Percentiles rank a stretch among this genome's conserved stretches.
Conservation (phyloP, 2,113 vertebrate genomes). For the Nothocercus nigrocapillus region DNA sequence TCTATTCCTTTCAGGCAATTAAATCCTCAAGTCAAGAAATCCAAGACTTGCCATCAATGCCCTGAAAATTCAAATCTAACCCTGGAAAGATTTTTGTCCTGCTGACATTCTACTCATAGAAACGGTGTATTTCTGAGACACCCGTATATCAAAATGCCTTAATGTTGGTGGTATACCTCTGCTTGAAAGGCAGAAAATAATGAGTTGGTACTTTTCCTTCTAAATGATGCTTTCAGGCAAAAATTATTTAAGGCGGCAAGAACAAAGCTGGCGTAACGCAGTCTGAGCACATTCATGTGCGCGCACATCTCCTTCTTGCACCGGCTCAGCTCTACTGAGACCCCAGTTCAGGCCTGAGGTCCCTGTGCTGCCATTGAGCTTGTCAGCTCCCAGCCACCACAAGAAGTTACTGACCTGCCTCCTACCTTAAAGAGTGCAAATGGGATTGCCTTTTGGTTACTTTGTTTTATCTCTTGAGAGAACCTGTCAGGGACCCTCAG, state of each 20-base stretch:
- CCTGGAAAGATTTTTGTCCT: neutral
- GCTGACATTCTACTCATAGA: neutral
- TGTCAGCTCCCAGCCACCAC: neutral
- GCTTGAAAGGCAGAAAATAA: neutral
- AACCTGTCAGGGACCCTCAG: neutral
- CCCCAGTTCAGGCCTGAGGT: neutral
- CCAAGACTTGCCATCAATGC: neutral
- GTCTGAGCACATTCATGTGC: neutral
- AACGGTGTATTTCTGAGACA: neutral
- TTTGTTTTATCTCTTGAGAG: conserved; percentile 22
- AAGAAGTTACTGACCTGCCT: neutral
- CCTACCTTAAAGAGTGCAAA: neutral
- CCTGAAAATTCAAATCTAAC: neutral
- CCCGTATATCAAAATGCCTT: neutral
- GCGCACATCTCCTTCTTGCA: neutral
- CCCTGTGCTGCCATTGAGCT: neutral
- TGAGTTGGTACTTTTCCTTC: neutral
- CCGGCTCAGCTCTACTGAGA: no score
- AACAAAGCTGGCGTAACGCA: neutral
- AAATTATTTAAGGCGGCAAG: neutral
- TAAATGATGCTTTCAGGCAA: neutral
- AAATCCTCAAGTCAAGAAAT: neutral
- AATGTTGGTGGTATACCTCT: neutral
- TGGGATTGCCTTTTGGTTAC: neutral
- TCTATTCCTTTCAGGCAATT: neutral